Base-by-base conservation (phyloP, 2,797 vertebrate species). In the Premnoplex brunnescens region DNA sequence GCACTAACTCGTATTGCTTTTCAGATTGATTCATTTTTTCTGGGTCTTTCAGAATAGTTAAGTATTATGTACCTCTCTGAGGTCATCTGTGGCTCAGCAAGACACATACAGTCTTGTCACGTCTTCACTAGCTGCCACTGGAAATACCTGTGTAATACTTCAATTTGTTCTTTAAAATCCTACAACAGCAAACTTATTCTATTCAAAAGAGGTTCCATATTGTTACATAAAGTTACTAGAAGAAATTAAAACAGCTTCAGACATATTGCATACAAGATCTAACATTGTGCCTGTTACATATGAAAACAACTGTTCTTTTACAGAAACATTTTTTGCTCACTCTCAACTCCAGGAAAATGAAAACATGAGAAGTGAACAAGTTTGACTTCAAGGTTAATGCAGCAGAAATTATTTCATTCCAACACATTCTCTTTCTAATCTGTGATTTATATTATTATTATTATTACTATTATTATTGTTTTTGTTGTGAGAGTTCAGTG, bases 311-410 rank as follows among this genome's bases (percentile, higher is more conserved):
- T 41, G 14, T 10, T 76, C 14, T 79, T 89, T 67, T 52, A 37
- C 8, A 58, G 39, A 81, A 87, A 63, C 1, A 46, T 51, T 94
- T 95, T 95, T 87, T 86, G 5, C 12, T 71, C 32, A 60, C 73
- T 37, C 88, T 94, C 94, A 80, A 49, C 69, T 91, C 64, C 54
- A 83, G 63, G 39, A 94, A 94, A 90, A 66, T 43, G 34, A 91
- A 95, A 93, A 80, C 26, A 60, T 44, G 64, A 88, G 55, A 88
- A 93, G 92, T 3, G 3, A 84, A 86, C 34, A 96, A 63, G 88
- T 83, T 68, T 89, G 80, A 88, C 64, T 89, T 81, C n/a, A 89
- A 89, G 60, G 80, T 95, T 95, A 97, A 88, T 76, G 82, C 60
- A 73, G 58, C 14, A 95, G 58, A 63, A 71, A 75, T 56, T 1